Evolutionary conservation across 1,140 invertebrate species (phyloP).

Genomic region (Orius insidiosus): DNA sequence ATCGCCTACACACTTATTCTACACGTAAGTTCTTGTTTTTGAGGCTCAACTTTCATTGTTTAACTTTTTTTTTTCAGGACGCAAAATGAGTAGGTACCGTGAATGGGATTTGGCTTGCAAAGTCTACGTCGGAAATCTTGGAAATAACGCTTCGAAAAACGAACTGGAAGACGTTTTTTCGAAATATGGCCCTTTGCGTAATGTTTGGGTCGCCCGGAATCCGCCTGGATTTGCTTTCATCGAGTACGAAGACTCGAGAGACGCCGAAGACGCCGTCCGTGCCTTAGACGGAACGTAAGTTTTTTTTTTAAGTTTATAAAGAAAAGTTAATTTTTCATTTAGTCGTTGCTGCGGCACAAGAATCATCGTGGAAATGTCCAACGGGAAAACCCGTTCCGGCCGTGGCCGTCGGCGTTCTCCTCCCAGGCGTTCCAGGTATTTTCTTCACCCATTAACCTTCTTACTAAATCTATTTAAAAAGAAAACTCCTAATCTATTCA

Average conservation of each 20-base stretch:
- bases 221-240: conserved; percentile 94
- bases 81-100: conserved; percentile 54
- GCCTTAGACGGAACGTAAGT: conserved; percentile 85
- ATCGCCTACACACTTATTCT: too few species aligned
- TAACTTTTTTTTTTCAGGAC: too few species aligned
- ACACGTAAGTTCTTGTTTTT: too few species aligned
- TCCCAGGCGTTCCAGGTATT: conserved; percentile 5
- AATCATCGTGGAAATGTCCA: conserved; percentile 76
- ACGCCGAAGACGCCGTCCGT: conserved; percentile 93
- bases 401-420: conserved; percentile 28
- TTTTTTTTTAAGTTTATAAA: not conserved
- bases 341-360: conserved; percentile 67
- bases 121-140: conserved; percentile 96
- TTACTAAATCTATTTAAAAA: not conserved
- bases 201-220: conserved; percentile 93
- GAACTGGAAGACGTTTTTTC: conserved; percentile 83
- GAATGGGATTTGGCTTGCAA: conserved; percentile 92
- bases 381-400: conserved; percentile 57
- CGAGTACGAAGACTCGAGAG: conserved; percentile 92
- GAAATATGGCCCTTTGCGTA: conserved; percentile 86
- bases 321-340: conserved; percentile 20
- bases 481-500: too few species aligned
- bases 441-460: not conserved
- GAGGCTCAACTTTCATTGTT: too few species aligned
- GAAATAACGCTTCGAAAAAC: conserved; percentile 76